These are phyloP conservation scores for Rhinolophus sinicus DNA, from an alignment of 2,113 vertebrate species.

Conservation along the genomic window DNA sequence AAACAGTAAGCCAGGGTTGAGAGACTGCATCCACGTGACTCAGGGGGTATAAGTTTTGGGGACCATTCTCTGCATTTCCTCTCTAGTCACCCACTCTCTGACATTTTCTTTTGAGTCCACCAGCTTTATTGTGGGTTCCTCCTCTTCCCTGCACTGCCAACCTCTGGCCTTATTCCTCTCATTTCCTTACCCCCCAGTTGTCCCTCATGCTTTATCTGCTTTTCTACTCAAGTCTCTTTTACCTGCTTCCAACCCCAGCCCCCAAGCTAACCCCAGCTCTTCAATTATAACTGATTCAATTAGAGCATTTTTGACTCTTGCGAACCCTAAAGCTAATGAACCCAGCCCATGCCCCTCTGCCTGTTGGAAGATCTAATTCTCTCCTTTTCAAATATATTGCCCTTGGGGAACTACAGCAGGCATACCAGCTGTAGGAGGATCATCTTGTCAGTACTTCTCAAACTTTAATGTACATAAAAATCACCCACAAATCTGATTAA, in stretches of 20 bases:
- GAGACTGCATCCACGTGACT: accelerated
- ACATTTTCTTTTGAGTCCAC: not conserved
- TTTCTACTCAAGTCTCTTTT: not conserved
- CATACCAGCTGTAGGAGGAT: not conserved
- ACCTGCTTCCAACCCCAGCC: not conserved
- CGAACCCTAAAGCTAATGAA: not conserved
- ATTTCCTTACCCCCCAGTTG: not conserved
- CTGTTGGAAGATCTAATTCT: not conserved
- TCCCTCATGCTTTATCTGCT: not conserved
- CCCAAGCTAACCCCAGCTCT: not conserved
- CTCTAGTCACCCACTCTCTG: not conserved
- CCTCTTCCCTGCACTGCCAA: not conserved
- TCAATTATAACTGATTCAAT: not conserved
- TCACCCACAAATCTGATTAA: not conserved
- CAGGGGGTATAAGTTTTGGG: not conserved
- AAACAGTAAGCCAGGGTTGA: not conserved
- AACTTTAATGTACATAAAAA: not conserved
- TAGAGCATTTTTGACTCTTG: not conserved
- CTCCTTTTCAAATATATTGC: not conserved
- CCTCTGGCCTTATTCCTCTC: not conserved
- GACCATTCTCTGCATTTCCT: too few relatives aligned
- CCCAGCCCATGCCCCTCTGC: not conserved
- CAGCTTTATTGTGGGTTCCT: not conserved
- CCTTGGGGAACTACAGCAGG: not conserved
- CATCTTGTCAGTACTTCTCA: not conserved